A percentile compares a stretch with the other conserved stretches of the same genome.
phyloP scores from a whole-genome alignment of 1,140 invertebrate genomes.

The Solen grandis region DNA sequence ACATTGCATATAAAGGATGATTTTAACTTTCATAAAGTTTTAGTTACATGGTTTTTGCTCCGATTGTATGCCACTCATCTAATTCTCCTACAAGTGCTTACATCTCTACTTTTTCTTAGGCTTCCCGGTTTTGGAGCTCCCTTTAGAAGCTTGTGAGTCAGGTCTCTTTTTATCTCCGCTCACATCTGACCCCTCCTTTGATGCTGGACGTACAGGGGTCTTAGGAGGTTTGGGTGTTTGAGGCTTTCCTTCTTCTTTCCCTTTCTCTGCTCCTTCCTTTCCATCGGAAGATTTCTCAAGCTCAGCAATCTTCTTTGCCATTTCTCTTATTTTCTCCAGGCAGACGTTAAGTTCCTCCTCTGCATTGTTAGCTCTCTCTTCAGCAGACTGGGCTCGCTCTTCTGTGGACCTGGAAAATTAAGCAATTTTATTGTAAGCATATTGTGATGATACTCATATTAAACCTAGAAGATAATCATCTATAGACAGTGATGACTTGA shows the following conservation, averaged over 20 bases:
- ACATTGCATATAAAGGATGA: no score
- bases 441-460: background rate
- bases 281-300: conserved; percentile 41
- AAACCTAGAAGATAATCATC: background rate
- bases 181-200: conserved; percentile 53
- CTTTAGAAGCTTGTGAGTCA: conserved; percentile 61
- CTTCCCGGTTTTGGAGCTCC: conserved; percentile 55
- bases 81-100: no score
- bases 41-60: no score
- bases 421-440: conserved; percentile 31
- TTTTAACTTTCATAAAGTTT: no score
- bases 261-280: conserved; percentile 21
- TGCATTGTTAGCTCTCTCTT: conserved; percentile 67
- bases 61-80: no score
- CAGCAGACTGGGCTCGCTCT: conserved; percentile 73
- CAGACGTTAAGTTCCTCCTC: conserved; percentile 67
- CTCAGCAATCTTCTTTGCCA: conserved; percentile 70
- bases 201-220: conserved; percentile 26
- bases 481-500: background rate
- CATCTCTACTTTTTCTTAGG: conserved; percentile 54
- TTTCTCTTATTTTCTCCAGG: conserved; percentile 70
- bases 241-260: conserved; percentile 29
- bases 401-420: conserved; percentile 68
- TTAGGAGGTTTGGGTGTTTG: conserved; percentile 54
- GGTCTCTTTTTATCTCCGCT: conserved; percentile 52